Evolutionary conservation across 2,113 vertebrate species (phyloP).

Genomic region (Proteles cristata): DNA sequence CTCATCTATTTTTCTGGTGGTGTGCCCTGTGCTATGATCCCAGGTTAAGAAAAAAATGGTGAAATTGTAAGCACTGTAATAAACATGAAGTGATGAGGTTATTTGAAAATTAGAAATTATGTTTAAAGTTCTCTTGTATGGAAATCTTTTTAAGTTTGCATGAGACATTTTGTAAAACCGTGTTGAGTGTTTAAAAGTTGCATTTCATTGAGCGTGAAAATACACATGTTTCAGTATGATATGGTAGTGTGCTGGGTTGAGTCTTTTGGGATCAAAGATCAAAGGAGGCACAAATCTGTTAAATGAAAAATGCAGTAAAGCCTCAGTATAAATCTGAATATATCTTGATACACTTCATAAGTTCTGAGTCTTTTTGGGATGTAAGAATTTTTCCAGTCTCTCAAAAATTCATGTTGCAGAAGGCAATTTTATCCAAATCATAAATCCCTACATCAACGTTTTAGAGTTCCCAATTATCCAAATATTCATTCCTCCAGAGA

Average conservation of each 20-base stretch:
- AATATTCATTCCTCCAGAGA: conserved; percentile 77
- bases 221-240: conserved; percentile 48
- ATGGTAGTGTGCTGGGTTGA: background rate
- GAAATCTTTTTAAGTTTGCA: conserved; percentile 38
- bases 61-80: background rate
- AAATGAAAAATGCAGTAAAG: conserved; percentile 67
- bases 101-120: conserved; percentile 40
- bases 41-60: background rate
- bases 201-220: conserved; percentile 64
- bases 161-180: conserved; percentile 53
- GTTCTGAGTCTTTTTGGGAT: conserved; percentile 65
- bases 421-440: conserved; percentile 83
- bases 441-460: conserved; percentile 78
- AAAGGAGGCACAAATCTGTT: conserved; percentile 47
- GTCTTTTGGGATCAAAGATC: conserved; percentile 43
- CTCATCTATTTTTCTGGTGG: background rate
- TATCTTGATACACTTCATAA: conserved; percentile 65
- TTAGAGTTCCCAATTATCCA: conserved; percentile 83
- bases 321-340: conserved; percentile 61
- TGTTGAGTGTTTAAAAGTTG: conserved; percentile 35
- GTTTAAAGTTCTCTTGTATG: background rate
- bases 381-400: conserved; percentile 69
- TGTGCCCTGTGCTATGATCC: background rate
- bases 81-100: background rate
- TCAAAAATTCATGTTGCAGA: conserved; percentile 80